phyloP scores from a whole-genome alignment of 2,797 vertebrate genomes.

The Manis javanica region DNA sequence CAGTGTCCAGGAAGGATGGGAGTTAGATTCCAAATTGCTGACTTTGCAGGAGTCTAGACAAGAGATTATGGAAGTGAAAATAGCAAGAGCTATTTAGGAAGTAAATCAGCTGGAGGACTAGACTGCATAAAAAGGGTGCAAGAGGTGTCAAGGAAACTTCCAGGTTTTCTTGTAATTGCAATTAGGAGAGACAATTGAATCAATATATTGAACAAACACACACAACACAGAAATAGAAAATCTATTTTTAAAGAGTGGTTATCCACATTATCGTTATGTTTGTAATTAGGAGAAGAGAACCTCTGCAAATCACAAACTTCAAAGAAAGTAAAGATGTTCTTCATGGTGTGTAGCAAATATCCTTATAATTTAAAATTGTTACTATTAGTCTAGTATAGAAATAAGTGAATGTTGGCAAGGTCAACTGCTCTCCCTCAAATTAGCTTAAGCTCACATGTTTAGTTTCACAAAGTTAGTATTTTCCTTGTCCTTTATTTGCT shows the following conservation, averaged over 20 bases:
- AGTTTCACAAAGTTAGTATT: background rate
- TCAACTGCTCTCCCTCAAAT: background rate
- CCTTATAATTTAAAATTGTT: conserved; percentile 20
- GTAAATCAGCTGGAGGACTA: background rate
- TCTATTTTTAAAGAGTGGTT: conserved; percentile 2
- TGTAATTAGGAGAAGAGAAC: background rate
- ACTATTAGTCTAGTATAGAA: background rate
- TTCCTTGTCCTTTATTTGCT: background rate
- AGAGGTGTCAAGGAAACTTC: background rate
- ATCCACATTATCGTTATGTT: background rate
- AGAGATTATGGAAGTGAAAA: background rate
- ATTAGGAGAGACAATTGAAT: background rate
- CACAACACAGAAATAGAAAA: background rate
- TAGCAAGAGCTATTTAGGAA: background rate
- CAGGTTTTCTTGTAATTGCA: background rate
- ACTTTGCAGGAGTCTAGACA: background rate
- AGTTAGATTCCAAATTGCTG: background rate
- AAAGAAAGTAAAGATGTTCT: background rate
- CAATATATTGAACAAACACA: background rate
- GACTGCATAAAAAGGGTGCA: background rate
- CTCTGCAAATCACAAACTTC: background rate
- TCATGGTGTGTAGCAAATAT: background rate
- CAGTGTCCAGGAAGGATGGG: background rate
- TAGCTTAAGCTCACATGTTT: background rate
- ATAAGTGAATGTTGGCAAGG: background rate